phyloP scores from a whole-genome alignment of 2,888 invertebrate genomes.

The Schrankia costaestrigalis region DNA sequence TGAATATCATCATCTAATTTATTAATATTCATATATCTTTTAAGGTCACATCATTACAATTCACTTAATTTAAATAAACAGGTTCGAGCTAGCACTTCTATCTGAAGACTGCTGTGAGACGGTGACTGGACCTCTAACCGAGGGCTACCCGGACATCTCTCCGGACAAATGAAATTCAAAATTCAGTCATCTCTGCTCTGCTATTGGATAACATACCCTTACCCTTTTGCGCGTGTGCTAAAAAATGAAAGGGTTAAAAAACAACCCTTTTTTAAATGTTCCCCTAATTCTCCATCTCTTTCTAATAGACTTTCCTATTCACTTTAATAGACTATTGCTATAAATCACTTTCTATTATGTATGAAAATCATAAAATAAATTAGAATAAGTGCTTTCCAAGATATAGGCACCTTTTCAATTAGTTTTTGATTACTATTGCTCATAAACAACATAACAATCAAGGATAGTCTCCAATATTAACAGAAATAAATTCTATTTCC shows the following conservation, averaged over 20 bases:
- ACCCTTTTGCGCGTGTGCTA: slow-evolving; percentile 77
- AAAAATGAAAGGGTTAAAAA: slow-evolving; percentile 75
- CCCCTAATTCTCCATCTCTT: slow-evolving; percentile 42
- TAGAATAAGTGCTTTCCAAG: too few species aligned
- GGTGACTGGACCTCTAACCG: slow-evolving; percentile 42
- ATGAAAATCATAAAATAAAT: too few species aligned
- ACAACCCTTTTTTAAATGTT: slow-evolving; percentile 64
- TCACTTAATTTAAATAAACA: slow-evolving; percentile 42
- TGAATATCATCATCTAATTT: not conserved
- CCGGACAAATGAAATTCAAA: slow-evolving; percentile 67
- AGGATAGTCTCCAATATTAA: too few species aligned
- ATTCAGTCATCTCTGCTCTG: slow-evolving; percentile 51
- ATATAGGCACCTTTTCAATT: too few species aligned
- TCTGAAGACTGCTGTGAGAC: slow-evolving; percentile 51
- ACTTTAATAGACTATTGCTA: too few species aligned
- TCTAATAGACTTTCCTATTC: slow-evolving; percentile 14
- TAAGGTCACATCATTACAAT: slow-evolving; percentile 3
- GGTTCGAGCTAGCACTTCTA: slow-evolving; percentile 42
- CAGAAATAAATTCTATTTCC: too few species aligned
- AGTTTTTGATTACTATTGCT: too few species aligned
- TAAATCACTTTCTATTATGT: too few species aligned
- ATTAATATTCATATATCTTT: not conserved
- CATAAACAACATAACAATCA: too few species aligned
- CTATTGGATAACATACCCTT: slow-evolving; percentile 67
- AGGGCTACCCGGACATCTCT: slow-evolving; percentile 38